Evolutionary conservation across 1,140 invertebrate genomes (phyloP).

Genomic region (Eufriesea mexicana): DNA sequence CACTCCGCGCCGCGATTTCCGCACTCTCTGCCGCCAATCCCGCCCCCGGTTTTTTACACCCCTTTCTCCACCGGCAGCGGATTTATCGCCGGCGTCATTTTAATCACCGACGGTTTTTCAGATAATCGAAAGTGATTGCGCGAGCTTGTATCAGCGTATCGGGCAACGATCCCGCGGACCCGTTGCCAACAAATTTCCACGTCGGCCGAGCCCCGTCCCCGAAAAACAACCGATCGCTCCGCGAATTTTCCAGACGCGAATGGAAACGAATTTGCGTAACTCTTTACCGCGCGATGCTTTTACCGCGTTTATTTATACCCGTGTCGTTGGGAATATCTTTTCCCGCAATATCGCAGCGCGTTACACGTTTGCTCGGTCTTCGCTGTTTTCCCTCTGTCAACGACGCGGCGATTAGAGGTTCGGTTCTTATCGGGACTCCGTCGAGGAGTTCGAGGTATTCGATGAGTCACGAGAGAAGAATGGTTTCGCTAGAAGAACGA

Average conservation of each 20-base stretch:
- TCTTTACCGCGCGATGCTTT: background rate
- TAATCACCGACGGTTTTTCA: constrained; percentile 52
- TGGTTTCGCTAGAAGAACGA: background rate
- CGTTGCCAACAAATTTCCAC: constrained; percentile 40
- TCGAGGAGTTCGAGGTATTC: background rate
- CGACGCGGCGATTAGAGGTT: too few relatives aligned
- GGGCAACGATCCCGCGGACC: constrained; percentile 21
- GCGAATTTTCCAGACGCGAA: constrained; percentile 19
- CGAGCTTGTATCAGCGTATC: constrained; percentile 41
- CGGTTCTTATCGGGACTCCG: background rate
- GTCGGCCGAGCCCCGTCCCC: too few relatives aligned
- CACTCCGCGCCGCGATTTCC: background rate
- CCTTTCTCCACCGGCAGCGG: background rate
- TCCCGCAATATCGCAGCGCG: background rate
- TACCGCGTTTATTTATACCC: background rate
- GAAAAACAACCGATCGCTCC: constrained; percentile 3
- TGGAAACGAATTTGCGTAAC: background rate
- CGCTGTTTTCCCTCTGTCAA: too few relatives aligned
- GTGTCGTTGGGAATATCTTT: background rate
- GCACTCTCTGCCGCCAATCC: background rate
- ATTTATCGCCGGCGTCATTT: constrained; percentile 49
- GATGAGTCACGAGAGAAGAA: background rate
- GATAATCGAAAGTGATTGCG: constrained; percentile 51
- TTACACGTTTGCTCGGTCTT: background rate
- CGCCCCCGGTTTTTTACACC: background rate